These are phyloP conservation scores for Augiades crinisus DNA, from an alignment of 2,888 invertebrate species.

Conservation along the genomic window DNA sequence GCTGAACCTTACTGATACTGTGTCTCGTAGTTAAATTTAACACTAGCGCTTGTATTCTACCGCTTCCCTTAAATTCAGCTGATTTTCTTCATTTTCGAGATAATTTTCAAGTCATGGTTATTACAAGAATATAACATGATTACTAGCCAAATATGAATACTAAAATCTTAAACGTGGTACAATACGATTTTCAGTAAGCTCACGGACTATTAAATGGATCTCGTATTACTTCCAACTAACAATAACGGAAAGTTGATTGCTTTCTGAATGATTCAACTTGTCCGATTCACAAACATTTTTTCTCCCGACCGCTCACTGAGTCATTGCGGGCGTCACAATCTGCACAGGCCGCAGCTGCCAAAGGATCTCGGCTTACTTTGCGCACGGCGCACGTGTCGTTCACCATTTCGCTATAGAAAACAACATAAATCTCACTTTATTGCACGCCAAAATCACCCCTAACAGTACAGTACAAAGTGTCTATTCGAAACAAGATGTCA, in stretches of 20 bases:
- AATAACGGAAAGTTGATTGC: background rate
- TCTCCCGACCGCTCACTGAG: constrained; percentile 41
- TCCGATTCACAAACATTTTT: constrained; percentile 14
- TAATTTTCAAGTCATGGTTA: too few species aligned
- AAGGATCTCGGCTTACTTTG: constrained; percentile 77
- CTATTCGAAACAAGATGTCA: background rate
- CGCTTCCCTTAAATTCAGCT: too few species aligned
- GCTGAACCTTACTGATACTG: too few species aligned
- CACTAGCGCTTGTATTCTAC: too few species aligned
- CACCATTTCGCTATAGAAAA: constrained; percentile 40
- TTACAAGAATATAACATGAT: too few species aligned
- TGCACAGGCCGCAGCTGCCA: constrained; percentile 74
- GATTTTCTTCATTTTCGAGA: too few species aligned
- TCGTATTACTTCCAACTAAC: background rate
- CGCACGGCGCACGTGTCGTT: constrained; percentile 70
- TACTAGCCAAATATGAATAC: too few species aligned
- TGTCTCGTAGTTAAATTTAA: too few species aligned
- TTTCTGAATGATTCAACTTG: constrained; percentile 16
- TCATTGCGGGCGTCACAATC: constrained; percentile 62
- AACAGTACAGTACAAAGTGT: too few species aligned
- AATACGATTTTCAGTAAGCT: too few species aligned
- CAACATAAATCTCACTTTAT: constrained; percentile 42
- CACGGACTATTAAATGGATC: too few species aligned
- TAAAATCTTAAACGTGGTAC: too few species aligned
- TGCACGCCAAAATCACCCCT: constrained; percentile 34